Conservation (phyloP, 2,113 vertebrate species). For the Onychostruthus taczanowskii region DNA sequence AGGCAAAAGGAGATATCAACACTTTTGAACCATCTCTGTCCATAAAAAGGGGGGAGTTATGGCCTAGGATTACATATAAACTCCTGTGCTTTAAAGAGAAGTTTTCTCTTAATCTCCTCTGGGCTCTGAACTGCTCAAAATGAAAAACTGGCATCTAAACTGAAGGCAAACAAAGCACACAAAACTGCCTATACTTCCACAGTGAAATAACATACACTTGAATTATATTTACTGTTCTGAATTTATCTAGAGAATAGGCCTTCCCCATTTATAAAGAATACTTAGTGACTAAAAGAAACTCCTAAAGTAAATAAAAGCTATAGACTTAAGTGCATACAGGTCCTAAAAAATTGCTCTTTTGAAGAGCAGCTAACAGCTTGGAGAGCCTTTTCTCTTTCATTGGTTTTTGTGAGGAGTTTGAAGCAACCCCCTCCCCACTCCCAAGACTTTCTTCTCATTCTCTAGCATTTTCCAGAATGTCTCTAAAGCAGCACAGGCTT, state of each 20-base stretch:
- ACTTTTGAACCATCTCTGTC: not conserved
- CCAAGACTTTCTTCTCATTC: not conserved
- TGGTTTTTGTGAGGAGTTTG: not conserved
- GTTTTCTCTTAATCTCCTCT: not conserved
- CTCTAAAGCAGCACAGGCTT: not conserved
- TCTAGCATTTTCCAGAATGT: not conserved
- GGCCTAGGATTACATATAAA: not conserved
- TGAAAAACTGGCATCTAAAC: slow-evolving; percentile 4
- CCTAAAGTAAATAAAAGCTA: not conserved
- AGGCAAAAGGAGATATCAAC: not conserved
- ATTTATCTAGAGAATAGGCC: not conserved
- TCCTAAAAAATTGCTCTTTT: not conserved
- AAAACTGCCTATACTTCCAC: not conserved
- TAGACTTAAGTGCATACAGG: not conserved
- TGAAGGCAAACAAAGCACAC: not conserved
- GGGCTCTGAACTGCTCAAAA: not conserved
- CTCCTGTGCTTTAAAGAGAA: not conserved
- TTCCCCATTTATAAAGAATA: not conserved
- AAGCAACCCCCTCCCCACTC: accelerated
- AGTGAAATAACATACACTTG: not conserved
- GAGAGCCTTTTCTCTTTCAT: not conserved
- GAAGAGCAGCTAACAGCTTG: not conserved
- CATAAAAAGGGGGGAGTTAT: not conserved
- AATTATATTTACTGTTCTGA: not conserved
- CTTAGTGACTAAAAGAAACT: not conserved